Base-by-base conservation (phyloP, 1,140 invertebrate species). In the Drosophila lacertosa region DNA sequence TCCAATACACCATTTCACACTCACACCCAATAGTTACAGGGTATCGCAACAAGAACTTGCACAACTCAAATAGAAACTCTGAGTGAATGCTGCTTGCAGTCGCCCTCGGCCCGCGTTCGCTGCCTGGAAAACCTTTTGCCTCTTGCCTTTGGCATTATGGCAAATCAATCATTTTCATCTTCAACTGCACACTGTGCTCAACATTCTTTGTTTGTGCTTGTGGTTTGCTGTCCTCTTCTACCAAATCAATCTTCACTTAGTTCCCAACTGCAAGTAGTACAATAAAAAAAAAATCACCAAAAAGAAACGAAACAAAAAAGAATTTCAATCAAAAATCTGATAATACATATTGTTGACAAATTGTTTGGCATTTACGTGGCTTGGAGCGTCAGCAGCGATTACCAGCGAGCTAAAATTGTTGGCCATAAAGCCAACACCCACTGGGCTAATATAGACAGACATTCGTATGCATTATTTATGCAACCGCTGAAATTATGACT, bases 121-220 rank as follows among this genome's bases (percentile, higher is more conserved):
- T 22, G 11, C 48, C 33, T 63, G n/a, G n/a, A n/a, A n/a, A n/a
- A 11, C 39, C 29, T 33, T 11, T 42, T 35, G 22, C 22, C 22
- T n/a, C 51, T 24, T 33, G 26, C 45, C 50, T 24, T 35, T 42
- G 66, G 51, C 80, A 76, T 84, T 73, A 84, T 79, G 75, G 57
- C 63, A 65, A 79, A 84, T 84, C 80, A 84, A 84, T 84, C 80
- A 84, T 79, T 77, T 77, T 69, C 80, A 55, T 84, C 75, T 76
- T 73, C 80, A 73, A 66, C 75, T 84, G 58, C 64, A 73, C 70
- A 70, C 59, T 71, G 69, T 67, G 79, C 71, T 57, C 22, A 42
- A 59, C 57, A 65, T 62, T 65, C 48, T 48, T 50, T 37, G 40
- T 39, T 53, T 24, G 10, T 26, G n/a, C 33, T 55, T 55, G 51